Conservation (phyloP, 2,113 vertebrate species). For the Sapayoa aenigma region DNA sequence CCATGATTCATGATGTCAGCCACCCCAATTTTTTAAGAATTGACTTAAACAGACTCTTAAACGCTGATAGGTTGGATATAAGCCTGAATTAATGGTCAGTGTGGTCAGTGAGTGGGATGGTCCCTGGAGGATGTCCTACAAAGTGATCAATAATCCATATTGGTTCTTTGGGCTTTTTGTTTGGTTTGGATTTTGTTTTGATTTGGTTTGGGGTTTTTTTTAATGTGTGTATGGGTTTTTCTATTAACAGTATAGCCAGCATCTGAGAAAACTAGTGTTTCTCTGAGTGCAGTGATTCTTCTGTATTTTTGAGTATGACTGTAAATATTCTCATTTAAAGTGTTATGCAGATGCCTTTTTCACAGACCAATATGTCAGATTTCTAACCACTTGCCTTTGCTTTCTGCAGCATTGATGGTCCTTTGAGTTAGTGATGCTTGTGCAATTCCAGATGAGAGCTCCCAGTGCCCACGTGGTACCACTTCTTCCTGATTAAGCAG, state of each 20-base stretch:
- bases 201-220: not conserved
- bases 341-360: not conserved
- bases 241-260: not conserved
- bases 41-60: not conserved
- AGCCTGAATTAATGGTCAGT: not conserved
- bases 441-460: constrained; percentile 56
- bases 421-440: constrained; percentile 67
- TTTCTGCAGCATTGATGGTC: constrained; percentile 41
- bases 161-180: not conserved
- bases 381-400: constrained; percentile 16
- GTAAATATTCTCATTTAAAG: not conserved
- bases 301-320: not conserved
- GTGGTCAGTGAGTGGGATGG: not conserved
- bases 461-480: constrained; percentile 59
- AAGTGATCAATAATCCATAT: not conserved
- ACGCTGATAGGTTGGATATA: not conserved
- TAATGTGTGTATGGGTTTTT: not conserved
- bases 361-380: not conserved
- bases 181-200: not conserved
- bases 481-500: constrained; percentile 78
- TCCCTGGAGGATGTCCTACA: not conserved
- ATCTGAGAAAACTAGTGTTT: not conserved
- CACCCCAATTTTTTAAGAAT: not conserved
- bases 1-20: not conserved
- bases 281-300: not conserved